Evolutionary conservation across 2,888 invertebrate genomes (phyloP).

Genomic region (Microctonus brassicae): DNA sequence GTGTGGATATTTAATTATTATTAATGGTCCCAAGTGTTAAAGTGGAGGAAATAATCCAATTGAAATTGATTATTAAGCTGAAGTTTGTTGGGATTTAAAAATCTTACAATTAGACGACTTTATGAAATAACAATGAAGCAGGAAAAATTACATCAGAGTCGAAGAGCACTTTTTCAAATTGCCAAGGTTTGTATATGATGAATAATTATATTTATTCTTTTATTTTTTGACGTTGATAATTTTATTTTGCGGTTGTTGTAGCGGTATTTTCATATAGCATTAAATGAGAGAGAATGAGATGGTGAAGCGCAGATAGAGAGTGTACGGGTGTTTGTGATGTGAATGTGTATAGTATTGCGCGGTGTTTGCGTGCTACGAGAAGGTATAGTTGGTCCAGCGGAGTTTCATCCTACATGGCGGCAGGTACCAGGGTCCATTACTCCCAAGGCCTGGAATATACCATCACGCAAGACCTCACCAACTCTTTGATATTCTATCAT

Average conservation of each 20-base stretch:
- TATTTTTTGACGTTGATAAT: slow-evolving; percentile 3
- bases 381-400: slow-evolving; percentile 39
- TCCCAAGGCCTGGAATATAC: slow-evolving; percentile 11
- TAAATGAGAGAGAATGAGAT: not conserved
- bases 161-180: slow-evolving; percentile 79
- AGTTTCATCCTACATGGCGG: slow-evolving; percentile 42
- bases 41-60: not conserved
- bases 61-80: not conserved
- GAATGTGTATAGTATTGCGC: slow-evolving; percentile 18
- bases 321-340: not conserved
- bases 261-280: slow-evolving; percentile 7
- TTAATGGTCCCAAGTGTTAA: slow-evolving; percentile 32
- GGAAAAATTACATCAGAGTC: slow-evolving; percentile 55
- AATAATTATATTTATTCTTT: slow-evolving; percentile 22
- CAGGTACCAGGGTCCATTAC: slow-evolving; percentile 41
- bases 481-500: not conserved
- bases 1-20: not conserved
- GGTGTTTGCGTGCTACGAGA: slow-evolving; percentile 25
- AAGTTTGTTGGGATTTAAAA: slow-evolving; percentile 28
- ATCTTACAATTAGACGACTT: slow-evolving; percentile 5
- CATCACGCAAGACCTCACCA: not conserved
- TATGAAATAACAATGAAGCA: slow-evolving; percentile 59
- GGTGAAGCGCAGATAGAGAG: not conserved
- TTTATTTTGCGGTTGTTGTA: not conserved
- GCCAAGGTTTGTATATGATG: slow-evolving; percentile 79